phyloP scores from a whole-genome alignment of 1,140 invertebrate species.

The Bombus superbus region DNA sequence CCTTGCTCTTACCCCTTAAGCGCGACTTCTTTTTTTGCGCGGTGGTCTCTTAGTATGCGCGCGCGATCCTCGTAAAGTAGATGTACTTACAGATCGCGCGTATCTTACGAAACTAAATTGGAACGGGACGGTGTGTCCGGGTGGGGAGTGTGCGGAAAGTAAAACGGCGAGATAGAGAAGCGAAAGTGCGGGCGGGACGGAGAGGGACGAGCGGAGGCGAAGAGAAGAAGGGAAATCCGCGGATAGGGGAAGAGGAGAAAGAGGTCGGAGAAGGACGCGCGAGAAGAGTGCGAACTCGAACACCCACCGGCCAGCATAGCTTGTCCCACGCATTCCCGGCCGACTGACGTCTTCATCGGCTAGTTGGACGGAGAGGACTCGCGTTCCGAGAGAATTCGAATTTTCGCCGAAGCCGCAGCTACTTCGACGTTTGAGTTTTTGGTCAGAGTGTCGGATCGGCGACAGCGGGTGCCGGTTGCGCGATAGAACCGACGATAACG shows the following conservation, averaged over 20 bases:
- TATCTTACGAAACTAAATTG: slow-evolving; percentile 71
- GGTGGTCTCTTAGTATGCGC: slow-evolving; percentile 60
- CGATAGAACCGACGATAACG: neutral
- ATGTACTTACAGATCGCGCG: slow-evolving; percentile 67
- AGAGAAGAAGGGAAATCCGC: neutral
- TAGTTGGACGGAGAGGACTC: slow-evolving; percentile 62
- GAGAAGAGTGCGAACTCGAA: slow-evolving; percentile 68
- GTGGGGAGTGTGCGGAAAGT: slow-evolving; percentile 11
- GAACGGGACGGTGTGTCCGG: slow-evolving; percentile 50
- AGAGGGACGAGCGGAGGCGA: neutral
- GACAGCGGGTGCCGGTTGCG: neutral
- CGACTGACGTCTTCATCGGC: slow-evolving; percentile 77
- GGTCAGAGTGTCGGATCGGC: too few relatives aligned
- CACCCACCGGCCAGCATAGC: slow-evolving; percentile 65
- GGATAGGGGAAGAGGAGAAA: slow-evolving; percentile 16
- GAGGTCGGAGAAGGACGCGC: slow-evolving; percentile 35
- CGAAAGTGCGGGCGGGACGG: neutral
- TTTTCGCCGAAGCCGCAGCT: slow-evolving; percentile 13
- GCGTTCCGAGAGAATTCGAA: slow-evolving; percentile 71
- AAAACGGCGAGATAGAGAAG: slow-evolving; percentile 34
- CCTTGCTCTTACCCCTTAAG: neutral
- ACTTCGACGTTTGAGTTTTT: too few relatives aligned
- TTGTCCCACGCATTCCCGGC: slow-evolving; percentile 73
- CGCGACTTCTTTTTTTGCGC: slow-evolving; percentile 60
- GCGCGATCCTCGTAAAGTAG: slow-evolving; percentile 68